Conservation (phyloP, 1,140 invertebrate species). For the Papilio dardanus region DNA sequence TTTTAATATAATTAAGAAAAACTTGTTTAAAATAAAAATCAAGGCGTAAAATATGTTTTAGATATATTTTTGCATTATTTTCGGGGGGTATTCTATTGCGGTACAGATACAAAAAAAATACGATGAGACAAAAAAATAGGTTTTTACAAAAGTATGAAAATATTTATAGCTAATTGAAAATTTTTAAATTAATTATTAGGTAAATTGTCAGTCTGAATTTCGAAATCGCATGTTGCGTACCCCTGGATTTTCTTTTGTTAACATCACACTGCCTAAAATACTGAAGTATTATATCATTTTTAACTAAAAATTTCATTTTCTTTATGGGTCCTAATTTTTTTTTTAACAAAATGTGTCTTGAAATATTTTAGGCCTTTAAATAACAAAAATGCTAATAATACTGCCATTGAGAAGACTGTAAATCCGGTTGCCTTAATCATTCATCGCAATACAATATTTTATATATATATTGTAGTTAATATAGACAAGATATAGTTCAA, state of each 20-base stretch:
- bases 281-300: neutral
- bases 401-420: conserved; percentile 37
- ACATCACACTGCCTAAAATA: neutral
- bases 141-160: neutral
- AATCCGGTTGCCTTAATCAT: conserved; percentile 33
- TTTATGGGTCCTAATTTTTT: too few species aligned
- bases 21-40: too few species aligned
- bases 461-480: neutral
- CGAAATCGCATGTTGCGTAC: neutral
- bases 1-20: neutral
- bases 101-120: neutral
- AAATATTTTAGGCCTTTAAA: neutral
- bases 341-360: neutral
- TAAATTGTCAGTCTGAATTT: neutral
- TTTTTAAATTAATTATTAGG: neutral
- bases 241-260: neutral
- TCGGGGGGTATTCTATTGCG: neutral
- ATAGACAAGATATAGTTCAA: neutral
- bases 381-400: conserved; percentile 15
- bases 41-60: too few species aligned
- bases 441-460: neutral
- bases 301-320: too few species aligned
- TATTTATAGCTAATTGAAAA: neutral
- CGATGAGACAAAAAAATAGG: neutral
- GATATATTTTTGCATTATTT: neutral